Percentiles rank a stretch among this genome's conserved stretches.
These are phyloP conservation scores for Myopa tessellatipennis DNA, from an alignment of 2,888 invertebrate species.

Conservation along the genomic window DNA sequence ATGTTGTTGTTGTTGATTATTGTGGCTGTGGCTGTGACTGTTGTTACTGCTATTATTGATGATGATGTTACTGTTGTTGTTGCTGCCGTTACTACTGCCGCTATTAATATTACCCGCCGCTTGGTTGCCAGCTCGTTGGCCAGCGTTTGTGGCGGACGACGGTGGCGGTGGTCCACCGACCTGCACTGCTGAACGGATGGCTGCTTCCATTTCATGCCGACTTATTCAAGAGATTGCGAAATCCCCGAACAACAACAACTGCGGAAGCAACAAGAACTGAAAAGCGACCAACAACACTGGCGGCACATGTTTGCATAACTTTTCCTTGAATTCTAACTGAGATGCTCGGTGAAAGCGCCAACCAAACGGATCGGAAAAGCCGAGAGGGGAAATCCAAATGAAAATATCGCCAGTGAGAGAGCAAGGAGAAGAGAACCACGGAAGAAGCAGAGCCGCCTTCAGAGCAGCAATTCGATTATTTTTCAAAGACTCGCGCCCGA, in stretches of 20 bases:
- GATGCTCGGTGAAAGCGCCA: too few species aligned
- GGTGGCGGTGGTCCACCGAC: conserved; percentile 68
- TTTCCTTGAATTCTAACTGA: neutral
- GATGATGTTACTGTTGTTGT: conserved; percentile 44
- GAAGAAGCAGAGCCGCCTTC: too few species aligned
- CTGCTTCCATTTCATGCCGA: conserved; percentile 70
- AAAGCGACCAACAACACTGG: conserved; percentile 15
- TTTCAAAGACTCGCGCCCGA: too few species aligned
- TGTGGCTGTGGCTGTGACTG: conserved; percentile 52
- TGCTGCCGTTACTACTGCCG: conserved; percentile 46
- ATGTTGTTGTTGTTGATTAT: conserved; percentile 43
- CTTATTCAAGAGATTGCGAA: conserved; percentile 50
- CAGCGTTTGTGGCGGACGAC: conserved; percentile 37
- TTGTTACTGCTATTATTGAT: conserved; percentile 50
- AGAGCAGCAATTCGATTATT: too few species aligned
- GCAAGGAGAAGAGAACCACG: too few species aligned
- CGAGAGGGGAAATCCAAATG: too few species aligned
- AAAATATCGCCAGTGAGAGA: too few species aligned
- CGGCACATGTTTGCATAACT: neutral
- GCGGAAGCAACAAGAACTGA: conserved; percentile 30
- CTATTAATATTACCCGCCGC: conserved; percentile 40
- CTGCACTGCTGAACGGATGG: conserved; percentile 69
- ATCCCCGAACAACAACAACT: conserved; percentile 30
- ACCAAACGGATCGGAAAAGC: too few species aligned
- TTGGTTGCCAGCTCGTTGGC: conserved; percentile 29